Evolutionary conservation across 2,888 invertebrate genomes (phyloP), one percentile per base, ranked within the genome.

Genomic region (Dermolepida albohirtum): DNA sequence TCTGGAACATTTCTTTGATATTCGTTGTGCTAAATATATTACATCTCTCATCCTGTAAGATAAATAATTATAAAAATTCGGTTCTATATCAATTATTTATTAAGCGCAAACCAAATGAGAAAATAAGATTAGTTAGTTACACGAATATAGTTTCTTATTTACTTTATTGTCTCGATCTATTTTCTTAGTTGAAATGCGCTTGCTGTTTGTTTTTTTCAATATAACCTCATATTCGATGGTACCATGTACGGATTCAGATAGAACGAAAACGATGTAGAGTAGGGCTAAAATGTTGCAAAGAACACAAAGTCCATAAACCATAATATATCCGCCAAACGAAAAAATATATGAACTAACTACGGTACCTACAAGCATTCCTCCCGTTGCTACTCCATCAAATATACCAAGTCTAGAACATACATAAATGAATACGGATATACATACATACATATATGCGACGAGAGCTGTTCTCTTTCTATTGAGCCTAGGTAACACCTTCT

Each of bases 351-450:
- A 86, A 73, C 91, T 90, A 0, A 82, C 75, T 17, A 90, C 76
- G 10, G 86, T 84, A 10, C 92, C 92, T 16, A 86, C 66, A 66
- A 92, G 84, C 70, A 88, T 83, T 11, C 92, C 92, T 0, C 86
- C 76, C 54, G 87, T 87, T 17, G 90, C 81, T 0, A 86, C 80
- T 0, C 86, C 87, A 76, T 91, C 89, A 70, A 91, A 79, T 41
- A 89, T 74, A 1, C 87, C 88, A 87, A 90, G 88, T 80, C 91
- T 90, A 79, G 43, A 84, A 83, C 27, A 12, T 50, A 39, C 2
- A 34, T 34, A 29, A n/a, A n/a, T n/a, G n/a, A n/a, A n/a, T n/a
- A 2, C 22, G 4, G 2, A 2, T 4, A 22, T 4, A 22, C 4
- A 4, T 2, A 22, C 4, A 22, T 4, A 22, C 4, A 22, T 4